Percentiles rank a stretch among this genome's conserved stretches.
Evolutionary conservation across 2,888 invertebrate species (phyloP).

Genomic region (Caenorhabditis sp.): DNA sequence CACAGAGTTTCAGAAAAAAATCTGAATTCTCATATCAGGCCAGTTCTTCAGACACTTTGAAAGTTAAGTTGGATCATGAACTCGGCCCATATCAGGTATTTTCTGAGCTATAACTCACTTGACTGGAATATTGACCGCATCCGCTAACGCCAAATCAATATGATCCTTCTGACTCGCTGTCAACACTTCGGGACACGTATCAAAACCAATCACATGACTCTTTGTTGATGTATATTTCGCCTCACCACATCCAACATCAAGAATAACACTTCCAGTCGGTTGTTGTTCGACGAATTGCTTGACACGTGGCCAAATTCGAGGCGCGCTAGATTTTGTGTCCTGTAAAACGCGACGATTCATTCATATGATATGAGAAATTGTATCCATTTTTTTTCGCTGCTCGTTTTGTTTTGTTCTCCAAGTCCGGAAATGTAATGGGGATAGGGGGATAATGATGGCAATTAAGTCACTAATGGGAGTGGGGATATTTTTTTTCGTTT

Average conservation of each 20-base stretch:
- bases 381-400: no score
- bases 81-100: no score
- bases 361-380: no score
- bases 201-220: slow-evolving; percentile 57
- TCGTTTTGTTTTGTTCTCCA: background rate
- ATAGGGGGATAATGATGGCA: background rate
- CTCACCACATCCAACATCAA: slow-evolving; percentile 65
- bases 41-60: no score
- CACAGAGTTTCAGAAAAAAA: no score
- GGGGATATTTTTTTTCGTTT: no score
- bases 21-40: no score
- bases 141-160: slow-evolving; percentile 41
- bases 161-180: slow-evolving; percentile 32
- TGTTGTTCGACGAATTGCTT: slow-evolving; percentile 54
- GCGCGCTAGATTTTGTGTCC: slow-evolving; percentile 34
- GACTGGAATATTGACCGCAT: slow-evolving; percentile 43
- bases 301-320: slow-evolving; percentile 60
- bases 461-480: background rate
- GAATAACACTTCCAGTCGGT: slow-evolving; percentile 45
- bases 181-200: slow-evolving; percentile 63
- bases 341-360: slow-evolving; percentile 1
- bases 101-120: slow-evolving; percentile 9
- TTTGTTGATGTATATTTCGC: slow-evolving; percentile 57
- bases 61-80: no score
- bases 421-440: background rate